A percentile compares a stretch with the other conserved stretches of the same genome.
These are phyloP conservation scores for Phymorhynchus buccinoides DNA, from an alignment of 1,140 invertebrate genomes.

Conservation along the genomic window DNA sequence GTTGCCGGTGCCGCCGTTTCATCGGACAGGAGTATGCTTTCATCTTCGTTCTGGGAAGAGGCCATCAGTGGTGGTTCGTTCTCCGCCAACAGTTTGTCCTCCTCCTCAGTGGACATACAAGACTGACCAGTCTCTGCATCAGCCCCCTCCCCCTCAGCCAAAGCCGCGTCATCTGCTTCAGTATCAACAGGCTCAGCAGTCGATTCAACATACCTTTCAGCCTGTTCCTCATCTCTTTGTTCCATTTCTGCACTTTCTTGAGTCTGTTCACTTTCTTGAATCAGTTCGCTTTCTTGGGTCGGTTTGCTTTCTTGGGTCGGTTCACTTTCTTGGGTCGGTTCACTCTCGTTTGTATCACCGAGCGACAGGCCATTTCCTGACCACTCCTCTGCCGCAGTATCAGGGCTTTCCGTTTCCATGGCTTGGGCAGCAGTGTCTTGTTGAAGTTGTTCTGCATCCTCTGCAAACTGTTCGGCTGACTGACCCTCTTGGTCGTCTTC, in stretches of 20 bases:
- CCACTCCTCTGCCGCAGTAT: background rate
- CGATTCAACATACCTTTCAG: no score
- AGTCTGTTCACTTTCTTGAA: background rate
- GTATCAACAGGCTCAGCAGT: no score
- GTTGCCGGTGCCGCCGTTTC: background rate
- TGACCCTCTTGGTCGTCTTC: background rate
- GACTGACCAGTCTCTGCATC: background rate
- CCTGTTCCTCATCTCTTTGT: background rate
- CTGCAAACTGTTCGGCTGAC: background rate
- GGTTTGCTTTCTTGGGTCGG: background rate
- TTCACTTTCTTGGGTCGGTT: no score
- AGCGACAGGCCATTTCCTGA: no score
- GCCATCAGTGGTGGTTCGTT: background rate
- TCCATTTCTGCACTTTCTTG: background rate
- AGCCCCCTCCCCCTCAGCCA: background rate
- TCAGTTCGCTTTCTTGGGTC: no score
- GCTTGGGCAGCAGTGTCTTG: background rate
- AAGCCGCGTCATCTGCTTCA: no score
- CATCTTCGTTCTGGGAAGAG: background rate
- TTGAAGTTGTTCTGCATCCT: background rate
- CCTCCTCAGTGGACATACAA: conserved; percentile 4
- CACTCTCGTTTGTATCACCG: background rate
- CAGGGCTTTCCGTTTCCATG: background rate
- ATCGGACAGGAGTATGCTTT: background rate
- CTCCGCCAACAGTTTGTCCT: background rate